Conservation (phyloP, 2,888 invertebrate species). For the Acanthosepion lycidas region DNA sequence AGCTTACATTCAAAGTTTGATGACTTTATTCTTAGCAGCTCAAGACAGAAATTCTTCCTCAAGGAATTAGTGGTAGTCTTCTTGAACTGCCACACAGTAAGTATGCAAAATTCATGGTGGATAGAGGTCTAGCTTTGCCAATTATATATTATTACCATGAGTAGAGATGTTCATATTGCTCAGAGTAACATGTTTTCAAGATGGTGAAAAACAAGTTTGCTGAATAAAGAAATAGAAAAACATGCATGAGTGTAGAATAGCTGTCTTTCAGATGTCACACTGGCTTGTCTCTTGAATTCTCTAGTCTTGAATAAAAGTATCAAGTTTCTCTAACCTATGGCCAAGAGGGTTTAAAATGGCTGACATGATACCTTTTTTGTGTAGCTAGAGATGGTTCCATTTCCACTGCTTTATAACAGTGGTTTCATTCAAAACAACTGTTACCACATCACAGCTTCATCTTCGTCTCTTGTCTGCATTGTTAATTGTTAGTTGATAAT, state of each 20-base stretch:
- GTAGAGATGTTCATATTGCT: background rate
- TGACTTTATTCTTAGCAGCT: no score
- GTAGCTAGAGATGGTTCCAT: background rate
- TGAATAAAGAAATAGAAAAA: background rate
- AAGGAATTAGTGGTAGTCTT: no score
- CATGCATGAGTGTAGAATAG: background rate
- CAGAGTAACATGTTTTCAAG: background rate
- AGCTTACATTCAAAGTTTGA: no score
- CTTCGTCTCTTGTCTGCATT: background rate
- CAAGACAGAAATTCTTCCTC: no score
- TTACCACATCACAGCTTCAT: background rate
- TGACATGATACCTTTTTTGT: background rate
- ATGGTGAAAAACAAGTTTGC: background rate
- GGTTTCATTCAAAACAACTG: background rate
- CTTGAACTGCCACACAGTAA: no score
- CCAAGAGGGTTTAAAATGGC: background rate
- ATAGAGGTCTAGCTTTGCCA: no score
- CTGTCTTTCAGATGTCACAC: background rate
- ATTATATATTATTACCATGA: no score
- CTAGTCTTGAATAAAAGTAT: background rate
- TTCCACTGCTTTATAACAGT: background rate
- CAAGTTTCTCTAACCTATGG: background rate
- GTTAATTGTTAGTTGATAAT: background rate
- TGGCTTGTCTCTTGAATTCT: background rate
- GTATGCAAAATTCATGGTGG: no score